Conservation (phyloP, 2,113 vertebrate genomes). For the Solea solea region DNA sequence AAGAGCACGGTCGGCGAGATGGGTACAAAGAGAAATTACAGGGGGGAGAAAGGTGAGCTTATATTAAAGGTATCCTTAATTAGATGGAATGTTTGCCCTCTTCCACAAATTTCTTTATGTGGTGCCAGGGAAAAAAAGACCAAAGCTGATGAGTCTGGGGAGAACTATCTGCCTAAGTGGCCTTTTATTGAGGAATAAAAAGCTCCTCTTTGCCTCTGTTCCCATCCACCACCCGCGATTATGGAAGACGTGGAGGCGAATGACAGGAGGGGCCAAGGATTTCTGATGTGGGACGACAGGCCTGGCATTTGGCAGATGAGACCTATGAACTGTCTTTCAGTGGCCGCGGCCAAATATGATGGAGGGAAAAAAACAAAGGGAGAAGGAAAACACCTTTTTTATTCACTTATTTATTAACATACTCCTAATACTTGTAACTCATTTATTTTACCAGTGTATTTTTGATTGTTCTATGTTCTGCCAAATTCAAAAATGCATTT, state of each 20-base stretch:
- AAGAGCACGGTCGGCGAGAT: constrained; percentile 4
- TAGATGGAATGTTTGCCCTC: constrained; percentile 70
- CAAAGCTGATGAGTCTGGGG: constrained; percentile 72
- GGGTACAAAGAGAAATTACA: constrained; percentile 47
- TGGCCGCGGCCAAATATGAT: constrained; percentile 24
- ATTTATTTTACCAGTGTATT: no score
- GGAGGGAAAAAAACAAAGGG: not conserved
- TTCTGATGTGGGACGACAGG: constrained; percentile 60
- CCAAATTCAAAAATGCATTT: no score
- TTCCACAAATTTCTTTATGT: constrained; percentile 72
- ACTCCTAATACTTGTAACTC: not conserved
- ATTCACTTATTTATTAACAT: not conserved
- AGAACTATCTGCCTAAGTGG: constrained; percentile 77
- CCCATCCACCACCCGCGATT: constrained; percentile 67
- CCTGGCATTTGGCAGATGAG: constrained; percentile 60
- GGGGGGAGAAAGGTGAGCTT: constrained; percentile 48
- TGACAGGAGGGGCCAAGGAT: constrained; percentile 45
- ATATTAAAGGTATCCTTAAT: constrained; percentile 73
- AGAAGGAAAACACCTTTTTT: not conserved
- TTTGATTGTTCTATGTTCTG: no score
- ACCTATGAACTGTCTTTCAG: constrained; percentile 29
- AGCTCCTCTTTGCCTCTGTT: constrained; percentile 61
- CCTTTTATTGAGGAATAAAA: constrained; percentile 81
- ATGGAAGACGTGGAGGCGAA: constrained; percentile 61
- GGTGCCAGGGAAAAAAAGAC: constrained; percentile 57